phyloP scores from a whole-genome alignment of 2,888 invertebrate species.

The Cryptus viduatorius region DNA sequence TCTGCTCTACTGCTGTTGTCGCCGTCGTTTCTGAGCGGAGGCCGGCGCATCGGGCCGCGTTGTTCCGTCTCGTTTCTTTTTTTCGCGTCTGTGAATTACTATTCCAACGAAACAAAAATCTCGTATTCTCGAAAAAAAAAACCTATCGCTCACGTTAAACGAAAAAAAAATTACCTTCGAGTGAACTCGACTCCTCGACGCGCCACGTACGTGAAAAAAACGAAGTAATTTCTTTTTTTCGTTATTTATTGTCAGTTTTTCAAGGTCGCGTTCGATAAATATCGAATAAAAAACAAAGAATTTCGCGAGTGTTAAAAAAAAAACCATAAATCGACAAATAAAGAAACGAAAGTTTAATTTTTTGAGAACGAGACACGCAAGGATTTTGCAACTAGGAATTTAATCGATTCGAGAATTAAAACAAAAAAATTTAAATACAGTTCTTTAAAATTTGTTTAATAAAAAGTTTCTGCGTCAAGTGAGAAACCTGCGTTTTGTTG shows the following conservation, averaged over 20 bases:
- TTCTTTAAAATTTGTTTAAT: background rate
- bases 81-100: conserved; percentile 69
- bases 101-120: conserved; percentile 2
- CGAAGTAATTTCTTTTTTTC: too few species aligned
- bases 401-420: background rate
- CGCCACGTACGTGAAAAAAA: too few species aligned
- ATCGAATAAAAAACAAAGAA: background rate
- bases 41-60: conserved; percentile 81
- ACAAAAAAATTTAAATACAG: background rate
- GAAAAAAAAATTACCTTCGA: too few species aligned
- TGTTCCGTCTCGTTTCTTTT: conserved; percentile 81
- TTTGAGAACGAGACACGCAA: background rate
- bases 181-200: background rate
- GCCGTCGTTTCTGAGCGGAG: conserved; percentile 84
- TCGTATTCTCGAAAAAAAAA: background rate
- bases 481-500: background rate
- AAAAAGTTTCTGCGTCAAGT: background rate
- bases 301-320: background rate
- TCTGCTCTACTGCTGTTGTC: conserved; percentile 72
- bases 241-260: too few species aligned
- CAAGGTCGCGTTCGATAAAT: too few species aligned
- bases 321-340: background rate
- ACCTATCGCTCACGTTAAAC: too few species aligned
- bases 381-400: background rate
- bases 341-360: background rate